Conservation (phyloP, 2,113 vertebrate genomes). For the Syngnathus typhle region DNA sequence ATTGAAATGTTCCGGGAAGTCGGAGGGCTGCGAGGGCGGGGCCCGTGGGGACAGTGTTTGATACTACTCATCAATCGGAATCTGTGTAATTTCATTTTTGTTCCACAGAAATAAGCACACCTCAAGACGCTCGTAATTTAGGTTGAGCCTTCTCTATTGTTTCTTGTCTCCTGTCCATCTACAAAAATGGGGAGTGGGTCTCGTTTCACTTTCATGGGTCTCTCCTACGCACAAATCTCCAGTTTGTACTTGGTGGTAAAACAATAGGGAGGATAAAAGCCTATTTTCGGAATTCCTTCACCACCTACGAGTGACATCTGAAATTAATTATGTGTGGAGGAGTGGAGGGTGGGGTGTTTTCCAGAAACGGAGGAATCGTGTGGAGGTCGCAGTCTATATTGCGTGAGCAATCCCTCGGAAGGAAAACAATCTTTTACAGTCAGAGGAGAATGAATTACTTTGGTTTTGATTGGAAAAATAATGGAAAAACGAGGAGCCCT, state of each 20-base stretch:
- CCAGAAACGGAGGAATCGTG: conserved; percentile 26
- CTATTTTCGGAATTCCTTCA: conserved; percentile 48
- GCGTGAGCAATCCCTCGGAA: conserved; percentile 29
- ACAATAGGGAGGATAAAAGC: conserved; percentile 25
- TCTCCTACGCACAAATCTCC: conserved; percentile 32
- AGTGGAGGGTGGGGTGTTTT: conserved; percentile 41
- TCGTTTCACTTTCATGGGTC: conserved; percentile 39
- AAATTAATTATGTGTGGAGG: conserved; percentile 52
- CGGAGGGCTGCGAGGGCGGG: not conserved
- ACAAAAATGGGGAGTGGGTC: conserved; percentile 34
- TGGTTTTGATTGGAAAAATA: conserved; percentile 53
- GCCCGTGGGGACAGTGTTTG: not conserved
- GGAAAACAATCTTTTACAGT: conserved; percentile 50
- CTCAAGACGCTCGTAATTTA: not conserved
- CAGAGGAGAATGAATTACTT: conserved; percentile 53
- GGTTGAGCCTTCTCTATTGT: not conserved
- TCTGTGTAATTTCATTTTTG: not conserved
- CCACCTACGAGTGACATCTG: conserved; percentile 55
- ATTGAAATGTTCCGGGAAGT: conserved; percentile 21
- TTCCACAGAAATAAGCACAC: not conserved
- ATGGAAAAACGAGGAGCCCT: conserved; percentile 34
- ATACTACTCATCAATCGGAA: not conserved
- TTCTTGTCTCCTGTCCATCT: conserved; percentile 6
- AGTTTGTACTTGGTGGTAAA: conserved; percentile 49
- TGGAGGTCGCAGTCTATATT: conserved; percentile 22